phyloP scores from a whole-genome alignment of 2,888 invertebrate genomes.

The Agrochola lota region DNA sequence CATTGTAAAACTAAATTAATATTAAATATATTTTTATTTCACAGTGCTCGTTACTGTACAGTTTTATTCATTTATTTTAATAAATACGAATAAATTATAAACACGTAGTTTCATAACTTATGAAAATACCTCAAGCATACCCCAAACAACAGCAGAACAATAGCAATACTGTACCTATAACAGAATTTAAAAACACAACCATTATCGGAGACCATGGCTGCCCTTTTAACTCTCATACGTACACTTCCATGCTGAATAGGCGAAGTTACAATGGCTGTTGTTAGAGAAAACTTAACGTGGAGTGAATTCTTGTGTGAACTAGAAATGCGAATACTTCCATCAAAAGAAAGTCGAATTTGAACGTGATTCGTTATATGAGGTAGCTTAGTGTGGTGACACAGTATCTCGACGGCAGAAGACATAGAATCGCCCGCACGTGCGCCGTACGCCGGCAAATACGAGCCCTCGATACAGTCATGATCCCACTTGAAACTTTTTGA shows the following conservation, averaged over 20 bases:
- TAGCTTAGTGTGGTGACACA: conserved; percentile 52
- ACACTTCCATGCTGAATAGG: conserved; percentile 70
- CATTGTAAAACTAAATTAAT: background rate
- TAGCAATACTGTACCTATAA: conserved; percentile 29
- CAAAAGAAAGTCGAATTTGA: conserved; percentile 74
- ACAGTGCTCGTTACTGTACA: background rate
- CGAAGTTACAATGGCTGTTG: conserved; percentile 80
- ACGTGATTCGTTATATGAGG: conserved; percentile 64
- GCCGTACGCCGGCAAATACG: conserved; percentile 57
- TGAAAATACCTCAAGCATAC: background rate
- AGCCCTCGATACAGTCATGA: conserved; percentile 72
- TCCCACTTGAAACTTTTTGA: conserved; percentile 78
- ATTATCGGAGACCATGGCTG: conserved; percentile 39
- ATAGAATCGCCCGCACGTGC: conserved; percentile 63
- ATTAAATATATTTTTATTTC: background rate
- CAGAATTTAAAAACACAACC: conserved; percentile 42
- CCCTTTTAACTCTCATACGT: conserved; percentile 56
- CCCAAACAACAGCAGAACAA: conserved; percentile 30
- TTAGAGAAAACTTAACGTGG: conserved; percentile 77
- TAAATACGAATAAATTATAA: background rate
- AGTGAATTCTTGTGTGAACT: conserved; percentile 81
- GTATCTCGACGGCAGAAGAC: conserved; percentile 68
- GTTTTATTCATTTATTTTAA: background rate
- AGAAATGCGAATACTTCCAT: conserved; percentile 78
- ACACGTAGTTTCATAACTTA: background rate